Evolutionary conservation across 2,113 vertebrate species (phyloP), one percentile per base, ranked within the genome.

Genomic region (Junco hyemalis): DNA sequence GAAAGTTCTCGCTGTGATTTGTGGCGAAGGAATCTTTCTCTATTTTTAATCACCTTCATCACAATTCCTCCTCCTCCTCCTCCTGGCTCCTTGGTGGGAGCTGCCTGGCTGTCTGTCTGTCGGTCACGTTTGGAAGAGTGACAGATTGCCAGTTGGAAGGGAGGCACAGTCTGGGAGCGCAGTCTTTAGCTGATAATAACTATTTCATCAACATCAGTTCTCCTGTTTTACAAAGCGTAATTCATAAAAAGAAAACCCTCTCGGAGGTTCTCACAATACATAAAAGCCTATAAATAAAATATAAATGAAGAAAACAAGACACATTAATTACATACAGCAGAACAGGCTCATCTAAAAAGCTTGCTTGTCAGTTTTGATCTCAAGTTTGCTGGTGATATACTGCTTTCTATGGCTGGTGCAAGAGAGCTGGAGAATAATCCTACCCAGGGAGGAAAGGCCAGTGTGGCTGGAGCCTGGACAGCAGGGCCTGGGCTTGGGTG

Each of bases 261-360:
- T 93, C n/a, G 26, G 95, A 96, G 93, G 72, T 90, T 95, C 91
- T 96, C 89, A 92, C 94, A 94, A 91, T 95, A 95, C 90, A 95
- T 97, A 97, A 97, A 96, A 97, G 97, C 93, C 90, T 84, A 93
- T 93, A 95, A 97, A 97, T 97, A 96, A 97, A 97, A 97, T 96
- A 97, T 97, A 97, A 97, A 97, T 93, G 95, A 97, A 95, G 96
- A 95, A 97, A 97, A 97, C 95, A 97, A 97, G 97, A 89, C 97
- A 96, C 69, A 40, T 96, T 97, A 97, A 97, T 97, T 97, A 96
- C 88, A 81, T 81, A 94, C 86, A 97, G 88, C 79, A 93, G 94
- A 96, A 95, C 78, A 94, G 88, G 47, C 92, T 96, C 81, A 87
- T 96, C 90, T 96, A 96, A 96, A 96, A 97, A 70, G 92, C 94